These are phyloP conservation scores for Anthrax anthrax DNA, from an alignment of 2,888 invertebrate species.

Conservation along the genomic window DNA sequence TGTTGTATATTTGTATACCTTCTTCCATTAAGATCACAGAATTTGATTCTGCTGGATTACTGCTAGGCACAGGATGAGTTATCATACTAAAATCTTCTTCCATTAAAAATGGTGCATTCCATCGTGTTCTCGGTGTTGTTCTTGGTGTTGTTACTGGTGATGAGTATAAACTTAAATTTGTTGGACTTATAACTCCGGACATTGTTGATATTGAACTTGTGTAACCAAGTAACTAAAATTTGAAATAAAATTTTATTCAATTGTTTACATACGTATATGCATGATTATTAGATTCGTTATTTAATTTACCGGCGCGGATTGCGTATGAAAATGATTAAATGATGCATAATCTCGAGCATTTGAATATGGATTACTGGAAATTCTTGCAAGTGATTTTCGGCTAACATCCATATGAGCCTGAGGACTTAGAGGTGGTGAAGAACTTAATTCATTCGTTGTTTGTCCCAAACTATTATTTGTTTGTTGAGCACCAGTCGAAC, in stretches of 20 bases:
- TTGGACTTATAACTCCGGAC: conserved; percentile 78
- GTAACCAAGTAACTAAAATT: conserved; percentile 77
- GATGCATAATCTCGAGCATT: conserved; percentile 53
- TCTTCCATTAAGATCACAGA: conserved; percentile 69
- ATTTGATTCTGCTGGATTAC: conserved; percentile 47
- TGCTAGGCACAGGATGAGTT: conserved; percentile 50
- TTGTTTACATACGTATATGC: no score
- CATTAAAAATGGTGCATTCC: conserved; percentile 80
- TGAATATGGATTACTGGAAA: conserved; percentile 37
- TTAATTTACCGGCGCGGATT: conserved; percentile 39
- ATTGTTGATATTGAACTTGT: conserved; percentile 66
- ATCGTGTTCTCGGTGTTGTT: conserved; percentile 57
- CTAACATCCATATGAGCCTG: conserved; percentile 20
- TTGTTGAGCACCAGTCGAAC: background rate
- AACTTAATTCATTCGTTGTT: conserved; percentile 13
- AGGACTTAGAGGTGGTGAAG: conserved; percentile 21
- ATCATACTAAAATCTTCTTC: conserved; percentile 95
- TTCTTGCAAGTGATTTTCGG: conserved; percentile 23
- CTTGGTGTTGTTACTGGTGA: conserved; percentile 56
- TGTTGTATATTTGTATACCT: no score
- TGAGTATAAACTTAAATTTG: conserved; percentile 73
- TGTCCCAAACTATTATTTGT: conserved; percentile 3
- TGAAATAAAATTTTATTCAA: conserved; percentile 1
- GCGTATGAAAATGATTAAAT: conserved; percentile 78
- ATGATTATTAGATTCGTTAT: background rate